These are phyloP conservation scores for Columba livia DNA, from an alignment of 2,113 vertebrate genomes.

Conservation along the genomic window DNA sequence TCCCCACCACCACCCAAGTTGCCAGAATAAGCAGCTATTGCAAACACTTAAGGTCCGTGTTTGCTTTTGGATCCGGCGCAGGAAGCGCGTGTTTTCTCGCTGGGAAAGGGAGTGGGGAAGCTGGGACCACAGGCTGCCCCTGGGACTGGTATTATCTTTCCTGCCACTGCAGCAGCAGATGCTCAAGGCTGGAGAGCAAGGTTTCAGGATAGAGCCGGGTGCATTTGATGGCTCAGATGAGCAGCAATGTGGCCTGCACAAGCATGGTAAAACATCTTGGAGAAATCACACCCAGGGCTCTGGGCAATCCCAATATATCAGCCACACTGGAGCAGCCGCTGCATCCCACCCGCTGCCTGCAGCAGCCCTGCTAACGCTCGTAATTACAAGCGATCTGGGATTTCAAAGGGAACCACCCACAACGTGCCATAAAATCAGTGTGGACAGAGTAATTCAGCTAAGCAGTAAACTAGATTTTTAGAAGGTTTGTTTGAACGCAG, in stretches of 20 bases:
- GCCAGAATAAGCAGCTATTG: slow-evolving; percentile 31
- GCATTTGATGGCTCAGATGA: background rate
- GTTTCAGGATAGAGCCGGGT: background rate
- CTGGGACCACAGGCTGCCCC: background rate
- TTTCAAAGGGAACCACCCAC: background rate
- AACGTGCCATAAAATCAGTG: background rate
- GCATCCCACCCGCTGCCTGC: background rate
- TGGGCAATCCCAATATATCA: background rate
- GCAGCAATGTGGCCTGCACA: fast-evolving
- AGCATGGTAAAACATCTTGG: background rate
- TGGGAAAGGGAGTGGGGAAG: background rate
- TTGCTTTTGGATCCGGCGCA: background rate
- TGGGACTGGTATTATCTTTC: background rate
- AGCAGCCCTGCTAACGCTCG: background rate
- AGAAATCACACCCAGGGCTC: background rate
- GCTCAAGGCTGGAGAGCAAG: background rate
- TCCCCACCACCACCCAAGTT: background rate
- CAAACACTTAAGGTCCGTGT: background rate
- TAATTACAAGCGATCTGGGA: background rate
- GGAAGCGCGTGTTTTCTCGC: background rate
- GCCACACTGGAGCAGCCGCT: background rate
- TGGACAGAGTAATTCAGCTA: background rate
- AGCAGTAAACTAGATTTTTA: background rate
- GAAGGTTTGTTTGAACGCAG: background rate
- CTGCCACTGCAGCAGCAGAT: background rate